Conservation (phyloP, 2,888 invertebrate species). For the Mesorhabditis sp. region DNA sequence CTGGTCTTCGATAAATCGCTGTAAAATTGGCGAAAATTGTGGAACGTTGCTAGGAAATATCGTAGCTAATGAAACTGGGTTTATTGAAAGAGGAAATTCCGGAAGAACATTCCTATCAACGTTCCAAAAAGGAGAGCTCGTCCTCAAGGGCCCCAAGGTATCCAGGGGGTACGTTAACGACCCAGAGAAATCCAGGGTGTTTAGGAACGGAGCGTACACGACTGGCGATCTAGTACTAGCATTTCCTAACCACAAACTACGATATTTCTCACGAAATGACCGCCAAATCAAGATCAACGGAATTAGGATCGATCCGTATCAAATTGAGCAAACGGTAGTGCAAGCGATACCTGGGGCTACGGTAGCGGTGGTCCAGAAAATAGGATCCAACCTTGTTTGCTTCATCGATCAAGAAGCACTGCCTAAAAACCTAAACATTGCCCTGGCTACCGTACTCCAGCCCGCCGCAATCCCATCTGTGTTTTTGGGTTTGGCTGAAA, state of each 20-base stretch:
- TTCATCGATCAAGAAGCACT: background rate
- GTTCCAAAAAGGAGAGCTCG: slow-evolving; percentile 19
- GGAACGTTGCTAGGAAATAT: slow-evolving; percentile 35
- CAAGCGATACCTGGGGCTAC: background rate
- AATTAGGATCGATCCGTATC: slow-evolving; percentile 22
- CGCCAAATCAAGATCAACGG: slow-evolving; percentile 41
- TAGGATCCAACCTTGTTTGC: background rate
- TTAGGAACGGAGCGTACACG: slow-evolving; percentile 11
- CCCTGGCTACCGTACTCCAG: background rate
- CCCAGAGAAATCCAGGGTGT: background rate
- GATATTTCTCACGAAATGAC: slow-evolving; percentile 38
- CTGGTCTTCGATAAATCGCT: slow-evolving; percentile 36
- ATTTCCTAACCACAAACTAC: slow-evolving; percentile 7
- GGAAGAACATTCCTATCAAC: background rate
- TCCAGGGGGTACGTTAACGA: slow-evolving; percentile 28
- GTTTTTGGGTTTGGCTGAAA: slow-evolving; percentile 25
- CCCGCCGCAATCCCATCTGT: slow-evolving; percentile 22
- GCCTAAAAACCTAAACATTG: background rate
- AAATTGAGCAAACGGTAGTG: slow-evolving; percentile 22
- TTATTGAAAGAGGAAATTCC: background rate
- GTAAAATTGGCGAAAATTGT: slow-evolving; percentile 13
- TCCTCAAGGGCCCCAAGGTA: slow-evolving; percentile 22
- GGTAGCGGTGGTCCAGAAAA: background rate
- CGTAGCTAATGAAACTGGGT: slow-evolving; percentile 21
- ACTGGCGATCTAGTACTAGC: slow-evolving; percentile 31